Evolutionary conservation across 2,113 vertebrate genomes (phyloP), one percentile per base, ranked within the genome.

Genomic region (Nycticryphes semicollaris): DNA sequence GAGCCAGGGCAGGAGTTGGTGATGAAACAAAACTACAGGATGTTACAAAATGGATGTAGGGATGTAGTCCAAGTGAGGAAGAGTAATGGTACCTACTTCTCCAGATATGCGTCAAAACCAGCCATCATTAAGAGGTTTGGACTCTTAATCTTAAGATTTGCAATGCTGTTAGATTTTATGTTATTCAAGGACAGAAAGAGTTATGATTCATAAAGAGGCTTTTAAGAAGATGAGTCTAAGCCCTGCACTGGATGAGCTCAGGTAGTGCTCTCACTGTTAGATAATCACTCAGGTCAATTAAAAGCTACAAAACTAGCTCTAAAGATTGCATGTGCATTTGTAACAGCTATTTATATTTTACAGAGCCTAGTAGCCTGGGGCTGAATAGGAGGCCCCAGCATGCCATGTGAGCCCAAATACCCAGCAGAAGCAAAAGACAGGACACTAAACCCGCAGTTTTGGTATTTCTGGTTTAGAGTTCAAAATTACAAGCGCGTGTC

Each of bases 161-260:
- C 56, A 56, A 28, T 51, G 83, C 54, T 91, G 60, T 87, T 89
- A 59, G 30, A 59, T 48, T 88, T 84, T 69, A 86, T 89, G 82
- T 66, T 76, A 79, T 76, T 94, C 84, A 94, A 95, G 84, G 89
- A 72, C 89, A 95, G 53, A 78, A 80, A 87, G 69, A 87, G 37
- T 81, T 94, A 94, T 89, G 91, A 96, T 93, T 94, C 89, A 96
- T 89, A 89, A 87, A 89, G 88, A 94, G 37, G 94, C 85, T 97
- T 95, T 94, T 79, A 93, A 90, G 84, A 78, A 84, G 86, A 95
- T 94, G 89, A 96, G 45, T 72, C 92, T 93, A 81, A 97, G 79
- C 83, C 76, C 73, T 53, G 48, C n/a, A 57, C 76, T 35, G 41
- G 60, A 81, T 74, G 68, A 87, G 51, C 68, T 70, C 77, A 84